phyloP scores from a whole-genome alignment of 2,113 vertebrate species.

The Atherinomorus stipes region DNA sequence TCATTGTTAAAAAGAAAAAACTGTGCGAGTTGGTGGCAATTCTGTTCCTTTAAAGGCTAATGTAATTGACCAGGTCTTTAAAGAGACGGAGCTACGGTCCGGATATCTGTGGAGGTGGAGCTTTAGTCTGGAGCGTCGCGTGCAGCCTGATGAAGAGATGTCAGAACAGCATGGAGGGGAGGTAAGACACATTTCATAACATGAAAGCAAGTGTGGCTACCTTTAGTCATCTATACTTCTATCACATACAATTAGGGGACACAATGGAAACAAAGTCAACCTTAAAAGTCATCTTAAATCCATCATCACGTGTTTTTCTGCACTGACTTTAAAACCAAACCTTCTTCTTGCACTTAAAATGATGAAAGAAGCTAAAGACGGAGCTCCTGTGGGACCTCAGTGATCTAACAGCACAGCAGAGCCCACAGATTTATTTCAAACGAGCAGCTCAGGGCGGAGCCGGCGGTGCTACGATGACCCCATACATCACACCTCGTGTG shows the following conservation, averaged over 20 bases:
- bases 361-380: conserved; percentile 4
- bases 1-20: no score
- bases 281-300: not conserved
- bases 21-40: no score
- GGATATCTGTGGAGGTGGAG: no score
- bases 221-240: no score
- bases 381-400: not conserved
- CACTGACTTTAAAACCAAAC: not conserved
- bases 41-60: no score
- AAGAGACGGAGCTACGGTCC: no score
- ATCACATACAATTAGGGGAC: not conserved
- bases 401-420: conserved; percentile 15
- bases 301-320: not conserved
- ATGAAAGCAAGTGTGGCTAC: no score
- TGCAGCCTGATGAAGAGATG: no score
- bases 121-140: no score
- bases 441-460: conserved; percentile 65
- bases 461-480: conserved; percentile 69
- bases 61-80: no score
- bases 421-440: conserved; percentile 74
- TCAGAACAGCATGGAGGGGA: no score
- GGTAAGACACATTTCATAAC: no score
- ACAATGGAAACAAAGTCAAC: not conserved
- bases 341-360: not conserved
- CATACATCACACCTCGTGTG: conserved; percentile 81